phyloP scores from a whole-genome alignment of 2,113 vertebrate genomes.

The Lagopus muta region DNA sequence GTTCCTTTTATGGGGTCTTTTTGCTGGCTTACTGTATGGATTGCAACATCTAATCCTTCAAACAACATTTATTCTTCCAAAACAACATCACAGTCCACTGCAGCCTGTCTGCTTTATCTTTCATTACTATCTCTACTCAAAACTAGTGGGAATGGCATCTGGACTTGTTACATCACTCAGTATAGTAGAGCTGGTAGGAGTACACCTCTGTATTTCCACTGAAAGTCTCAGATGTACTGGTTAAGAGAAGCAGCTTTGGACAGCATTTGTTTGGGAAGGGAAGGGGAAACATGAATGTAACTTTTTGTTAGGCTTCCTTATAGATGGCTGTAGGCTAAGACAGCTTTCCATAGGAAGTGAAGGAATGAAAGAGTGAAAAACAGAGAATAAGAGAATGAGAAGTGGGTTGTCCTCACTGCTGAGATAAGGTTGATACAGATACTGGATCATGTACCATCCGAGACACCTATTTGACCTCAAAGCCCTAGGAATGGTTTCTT shows the following conservation, averaged over 20 bases:
- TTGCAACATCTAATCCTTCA: conserved; percentile 2
- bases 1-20: not conserved
- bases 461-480: not conserved
- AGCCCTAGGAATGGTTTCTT: not conserved
- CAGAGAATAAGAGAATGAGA: not conserved
- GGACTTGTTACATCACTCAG: not conserved
- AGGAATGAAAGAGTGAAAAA: not conserved
- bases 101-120: not conserved
- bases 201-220: not conserved
- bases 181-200: not conserved
- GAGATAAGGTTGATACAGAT: not conserved
- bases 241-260: not conserved
- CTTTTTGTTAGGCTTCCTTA: not conserved
- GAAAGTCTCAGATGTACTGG: not conserved
- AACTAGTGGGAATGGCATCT: not conserved
- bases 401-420: not conserved
- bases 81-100: not conserved
- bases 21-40: not conserved
- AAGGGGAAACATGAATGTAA: not conserved
- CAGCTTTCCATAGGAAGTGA: not conserved
- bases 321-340: not conserved
- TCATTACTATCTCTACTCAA: not conserved
- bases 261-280: not conserved
- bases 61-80: not conserved
- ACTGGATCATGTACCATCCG: not conserved